A percentile compares a stretch with the other conserved stretches of the same genome.
Evolutionary conservation across 2,113 vertebrate species (phyloP).

Genomic region (Paradoxurus hermaphroditus): DNA sequence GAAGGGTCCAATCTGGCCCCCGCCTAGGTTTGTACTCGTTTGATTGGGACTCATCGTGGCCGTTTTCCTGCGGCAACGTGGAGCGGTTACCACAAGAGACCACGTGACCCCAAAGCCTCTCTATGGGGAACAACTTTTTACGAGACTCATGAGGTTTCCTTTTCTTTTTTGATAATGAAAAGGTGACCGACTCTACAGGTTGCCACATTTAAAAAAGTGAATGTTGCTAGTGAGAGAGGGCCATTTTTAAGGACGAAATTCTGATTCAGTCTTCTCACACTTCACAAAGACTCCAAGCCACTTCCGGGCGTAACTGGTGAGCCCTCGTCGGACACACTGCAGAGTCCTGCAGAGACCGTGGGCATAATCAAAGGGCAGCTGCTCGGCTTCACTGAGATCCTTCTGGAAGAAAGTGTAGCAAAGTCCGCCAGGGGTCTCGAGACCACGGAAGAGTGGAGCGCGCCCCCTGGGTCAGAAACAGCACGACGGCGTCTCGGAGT

Average conservation of each 20-base stretch:
- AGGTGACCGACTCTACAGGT: neutral
- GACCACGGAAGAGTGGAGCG: neutral
- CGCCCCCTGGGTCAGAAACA: neutral
- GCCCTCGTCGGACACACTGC: neutral
- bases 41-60: neutral
- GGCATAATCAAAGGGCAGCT: neutral
- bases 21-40: neutral
- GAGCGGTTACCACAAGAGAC: neutral
- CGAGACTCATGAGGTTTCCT: neutral
- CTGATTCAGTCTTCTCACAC: neutral
- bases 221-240: neutral
- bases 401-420: neutral
- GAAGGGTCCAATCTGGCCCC: neutral
- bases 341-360: neutral
- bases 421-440: neutral
- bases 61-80: neutral
- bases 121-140: neutral
- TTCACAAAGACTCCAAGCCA: neutral
- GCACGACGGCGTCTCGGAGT: neutral
- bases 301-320: neutral
- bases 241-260: neutral
- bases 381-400: neutral
- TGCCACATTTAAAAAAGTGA: neutral
- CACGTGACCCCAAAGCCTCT: neutral
- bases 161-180: constrained; percentile 15